Evolutionary conservation across 2,797 vertebrate genomes (phyloP).

Genomic region (Odontamblyopus lacepedii): DNA sequence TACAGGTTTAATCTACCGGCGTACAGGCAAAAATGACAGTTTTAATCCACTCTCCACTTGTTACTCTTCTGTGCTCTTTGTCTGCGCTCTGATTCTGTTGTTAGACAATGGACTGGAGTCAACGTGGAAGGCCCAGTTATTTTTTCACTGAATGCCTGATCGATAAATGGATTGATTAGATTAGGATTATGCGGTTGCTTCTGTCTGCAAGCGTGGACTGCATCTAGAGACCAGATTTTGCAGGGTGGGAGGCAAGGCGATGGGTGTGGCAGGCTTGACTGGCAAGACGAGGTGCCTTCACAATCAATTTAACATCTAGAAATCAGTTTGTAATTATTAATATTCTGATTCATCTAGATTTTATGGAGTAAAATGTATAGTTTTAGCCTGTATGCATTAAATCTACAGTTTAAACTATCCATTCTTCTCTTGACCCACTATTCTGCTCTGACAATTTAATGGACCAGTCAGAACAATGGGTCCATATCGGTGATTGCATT

Average conservation of each 20-base stretch:
- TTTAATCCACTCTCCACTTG: slow-evolving; percentile 43
- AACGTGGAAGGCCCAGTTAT: slow-evolving; percentile 20
- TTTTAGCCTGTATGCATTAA: background rate
- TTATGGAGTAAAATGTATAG: background rate
- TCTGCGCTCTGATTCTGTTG: slow-evolving; percentile 38
- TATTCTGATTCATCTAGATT: background rate
- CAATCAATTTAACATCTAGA: background rate
- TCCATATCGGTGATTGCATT: slow-evolving; percentile 10
- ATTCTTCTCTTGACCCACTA: slow-evolving; percentile 13
- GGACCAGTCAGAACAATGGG: slow-evolving; percentile 17
- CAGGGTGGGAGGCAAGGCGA: slow-evolving; percentile 26
- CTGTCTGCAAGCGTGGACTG: slow-evolving; percentile 29
- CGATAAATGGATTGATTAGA: slow-evolving; percentile 60
- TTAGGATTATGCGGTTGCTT: slow-evolving; percentile 36
- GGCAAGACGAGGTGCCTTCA: slow-evolving; percentile 23
- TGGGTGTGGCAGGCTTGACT: slow-evolving; percentile 69
- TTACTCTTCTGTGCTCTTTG: slow-evolving; percentile 57
- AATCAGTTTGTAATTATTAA: background rate
- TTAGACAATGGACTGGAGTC: slow-evolving; percentile 57
- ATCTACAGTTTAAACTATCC: slow-evolving; percentile 13
- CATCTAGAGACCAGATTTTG: slow-evolving; percentile 16
- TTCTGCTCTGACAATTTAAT: background rate
- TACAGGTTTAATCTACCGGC: background rate
- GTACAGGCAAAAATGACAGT: background rate
- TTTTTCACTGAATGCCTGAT: slow-evolving; percentile 8